Base-by-base conservation (phyloP, 2,113 vertebrate genomes). In the Albula goreensis region DNA sequence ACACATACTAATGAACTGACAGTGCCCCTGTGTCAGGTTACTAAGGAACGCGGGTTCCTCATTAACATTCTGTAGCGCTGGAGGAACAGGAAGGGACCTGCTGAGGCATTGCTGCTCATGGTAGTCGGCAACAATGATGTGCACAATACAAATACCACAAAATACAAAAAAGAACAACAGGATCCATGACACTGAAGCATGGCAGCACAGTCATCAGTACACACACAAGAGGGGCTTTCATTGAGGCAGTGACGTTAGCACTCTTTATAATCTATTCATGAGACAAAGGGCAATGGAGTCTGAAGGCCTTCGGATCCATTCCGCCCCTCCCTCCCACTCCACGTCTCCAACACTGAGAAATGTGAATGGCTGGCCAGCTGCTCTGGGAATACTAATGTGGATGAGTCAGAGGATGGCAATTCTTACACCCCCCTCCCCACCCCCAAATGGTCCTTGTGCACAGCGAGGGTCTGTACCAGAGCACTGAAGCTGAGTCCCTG, bases 241-340 rank as follows among this genome's bases (percentile, higher is more conserved):
- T n/a, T 83, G 74, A 82, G 41, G 31, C 22, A 17, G 15, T 57
- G 88, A 78, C 13, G 41, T 91, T 15, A 88, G 89, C 49, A 25
- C 53, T 57, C 87, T 90, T 90, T 92, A 87, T 88, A n/a, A 86
- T 74, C 82, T 87, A 88, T 90, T 91, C 82, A 89, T n/a, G n/a
- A 83, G 87, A 48, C 31, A 86, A 79, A 63, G 84, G 87, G 87
- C 78, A 86, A 15, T 17, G 85, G 86, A 81, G 81, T 31, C 83
- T 78, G 89, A 66, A 86, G 86, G 86, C 52, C 81, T 17, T 86
- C 80, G 78, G 85, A 91, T 89, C 90, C 87, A 88, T 81, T 88
- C 82, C 82, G 31, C 85, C 88, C 50, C 82, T 81, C 57, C 81
- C 82, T 57, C 83, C 86, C 80, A 83, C 88, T 83, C 80, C 87